phyloP scores from a whole-genome alignment of 2,113 vertebrate genomes.

The Alouatta palliata region DNA sequence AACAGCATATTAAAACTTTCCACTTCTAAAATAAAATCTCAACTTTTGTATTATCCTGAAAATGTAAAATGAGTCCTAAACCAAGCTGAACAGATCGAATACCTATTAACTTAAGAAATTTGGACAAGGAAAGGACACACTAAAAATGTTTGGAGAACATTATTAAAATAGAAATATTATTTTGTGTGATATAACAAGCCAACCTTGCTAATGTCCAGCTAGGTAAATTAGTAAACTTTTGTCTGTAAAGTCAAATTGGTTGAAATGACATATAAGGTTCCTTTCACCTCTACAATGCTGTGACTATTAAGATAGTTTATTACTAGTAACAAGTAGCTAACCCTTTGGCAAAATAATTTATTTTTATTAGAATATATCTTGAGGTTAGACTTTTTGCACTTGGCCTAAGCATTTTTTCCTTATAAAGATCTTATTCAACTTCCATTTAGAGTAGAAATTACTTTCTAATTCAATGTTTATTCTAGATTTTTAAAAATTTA shows the following conservation, averaged over 20 bases:
- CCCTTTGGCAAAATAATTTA: not conserved
- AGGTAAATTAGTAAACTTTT: not conserved
- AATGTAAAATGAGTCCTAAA: not conserved
- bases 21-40: not conserved
- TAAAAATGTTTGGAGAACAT: not conserved
- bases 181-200: not conserved
- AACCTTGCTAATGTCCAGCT: not conserved
- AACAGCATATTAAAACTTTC: not conserved
- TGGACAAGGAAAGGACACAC: not conserved
- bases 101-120: not conserved
- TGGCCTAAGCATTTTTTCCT: not conserved
- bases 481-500: not conserved
- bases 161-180: not conserved
- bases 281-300: not conserved
- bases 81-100: not conserved
- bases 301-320: not conserved
- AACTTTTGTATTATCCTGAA: not conserved
- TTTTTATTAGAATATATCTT: not conserved
- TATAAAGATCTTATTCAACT: not conserved
- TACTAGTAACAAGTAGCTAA: not conserved
- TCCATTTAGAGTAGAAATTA: not conserved
- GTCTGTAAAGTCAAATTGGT: not conserved
- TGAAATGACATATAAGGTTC: not conserved
- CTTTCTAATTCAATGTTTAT: not conserved
- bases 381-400: not conserved